Percentiles rank a stretch among this genome's conserved stretches.
These are phyloP conservation scores for Ptychoptera contaminata DNA, from an alignment of 2,888 invertebrate genomes.

Conservation along the genomic window DNA sequence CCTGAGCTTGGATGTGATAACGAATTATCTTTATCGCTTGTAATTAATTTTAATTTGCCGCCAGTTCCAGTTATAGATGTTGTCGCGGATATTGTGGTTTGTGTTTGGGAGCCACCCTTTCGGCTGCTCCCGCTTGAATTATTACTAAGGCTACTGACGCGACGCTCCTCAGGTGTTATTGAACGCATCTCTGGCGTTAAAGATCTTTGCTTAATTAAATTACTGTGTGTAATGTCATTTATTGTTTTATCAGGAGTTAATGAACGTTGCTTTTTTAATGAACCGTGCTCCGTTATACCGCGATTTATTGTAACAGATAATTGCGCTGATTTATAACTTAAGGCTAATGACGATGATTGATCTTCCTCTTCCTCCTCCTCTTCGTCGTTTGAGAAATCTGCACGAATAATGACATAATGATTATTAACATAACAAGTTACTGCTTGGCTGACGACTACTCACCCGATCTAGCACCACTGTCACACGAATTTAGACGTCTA, in stretches of 20 bases:
- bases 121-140: conserved; percentile 10
- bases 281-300: conserved; percentile 2
- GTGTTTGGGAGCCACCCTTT: conserved; percentile 19
- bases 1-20: conserved; percentile 26
- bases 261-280: conserved; percentile 22
- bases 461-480: conserved; percentile 31
- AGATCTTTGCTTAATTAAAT: conserved; percentile 26
- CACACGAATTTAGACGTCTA: conserved; percentile 34
- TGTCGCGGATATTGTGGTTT: neutral
- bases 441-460: conserved; percentile 10
- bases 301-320: conserved; percentile 1
- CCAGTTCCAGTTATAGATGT: conserved; percentile 4
- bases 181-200: conserved; percentile 29
- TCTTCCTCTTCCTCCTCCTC: conserved; percentile 26
- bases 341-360: conserved; percentile 6
- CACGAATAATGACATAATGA: neutral
- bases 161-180: conserved; percentile 28
- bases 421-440: neutral
- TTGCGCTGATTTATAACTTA: conserved; percentile 8
- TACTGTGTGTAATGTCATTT: conserved; percentile 18
- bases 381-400: conserved; percentile 38
- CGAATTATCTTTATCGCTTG: conserved; percentile 11
- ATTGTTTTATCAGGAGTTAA: conserved; percentile 25
- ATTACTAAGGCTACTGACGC: neutral
- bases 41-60: conserved; percentile 1